Evolutionary conservation across 2,797 vertebrate species (phyloP).

Genomic region (Pseudomugil gertrudae): DNA sequence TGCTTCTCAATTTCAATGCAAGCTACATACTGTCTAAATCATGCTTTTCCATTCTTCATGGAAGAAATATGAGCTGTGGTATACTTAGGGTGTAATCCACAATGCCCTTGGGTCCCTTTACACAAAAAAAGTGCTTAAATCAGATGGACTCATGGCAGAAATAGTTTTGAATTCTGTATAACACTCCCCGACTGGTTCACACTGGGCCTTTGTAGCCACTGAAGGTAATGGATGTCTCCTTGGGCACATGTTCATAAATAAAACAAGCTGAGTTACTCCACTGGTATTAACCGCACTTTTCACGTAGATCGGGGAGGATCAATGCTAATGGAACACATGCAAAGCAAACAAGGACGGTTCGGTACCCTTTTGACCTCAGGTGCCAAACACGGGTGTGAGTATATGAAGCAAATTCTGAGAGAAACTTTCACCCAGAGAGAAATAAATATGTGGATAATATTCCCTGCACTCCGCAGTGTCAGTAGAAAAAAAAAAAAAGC

Average conservation of each 20-base stretch:
- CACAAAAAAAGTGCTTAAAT: constrained; percentile 44
- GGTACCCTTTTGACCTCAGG: constrained; percentile 64
- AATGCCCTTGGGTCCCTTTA: constrained; percentile 40
- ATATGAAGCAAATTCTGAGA: constrained; percentile 45
- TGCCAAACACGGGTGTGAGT: constrained; percentile 55
- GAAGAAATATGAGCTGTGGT: constrained; percentile 33
- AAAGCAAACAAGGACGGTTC: constrained; percentile 52
- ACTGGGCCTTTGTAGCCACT: constrained; percentile 41
- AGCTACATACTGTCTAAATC: constrained; percentile 44
- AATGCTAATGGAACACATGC: constrained; percentile 71
- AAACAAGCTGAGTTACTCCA: constrained; percentile 61
- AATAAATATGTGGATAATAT: constrained; percentile 71
- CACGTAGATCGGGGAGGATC: constrained; percentile 58
- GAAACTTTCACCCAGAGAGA: constrained; percentile 41
- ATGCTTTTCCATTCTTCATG: constrained; percentile 34
- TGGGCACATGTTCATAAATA: constrained; percentile 75
- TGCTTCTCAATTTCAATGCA: constrained; percentile 46
- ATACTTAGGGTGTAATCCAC: constrained; percentile 24
- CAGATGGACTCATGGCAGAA: constrained; percentile 30
- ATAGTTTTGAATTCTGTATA: constrained; percentile 43
- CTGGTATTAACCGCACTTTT: constrained; percentile 62
- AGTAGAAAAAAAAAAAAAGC: constrained; percentile 40
- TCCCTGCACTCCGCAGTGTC: constrained; percentile 65
- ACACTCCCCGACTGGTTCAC: constrained; percentile 27
- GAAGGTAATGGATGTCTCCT: constrained; percentile 74